Conservation (phyloP, 2,797 vertebrate species). For the Pygocentrus nattereri region DNA sequence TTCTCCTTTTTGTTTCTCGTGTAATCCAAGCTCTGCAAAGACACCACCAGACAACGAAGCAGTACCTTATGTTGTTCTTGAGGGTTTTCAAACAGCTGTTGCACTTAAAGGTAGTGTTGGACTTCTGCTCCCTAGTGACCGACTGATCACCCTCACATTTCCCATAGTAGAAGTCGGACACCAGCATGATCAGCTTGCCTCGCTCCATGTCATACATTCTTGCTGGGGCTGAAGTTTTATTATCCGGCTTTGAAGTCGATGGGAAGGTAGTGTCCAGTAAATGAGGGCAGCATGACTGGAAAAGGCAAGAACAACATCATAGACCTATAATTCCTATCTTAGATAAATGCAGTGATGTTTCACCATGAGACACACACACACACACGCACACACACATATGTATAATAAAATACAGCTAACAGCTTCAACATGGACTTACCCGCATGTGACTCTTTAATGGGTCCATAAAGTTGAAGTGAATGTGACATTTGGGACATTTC, state of each 20-base stretch:
- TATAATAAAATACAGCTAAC: neutral
- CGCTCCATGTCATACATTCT: constrained; percentile 76
- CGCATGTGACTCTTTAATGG: constrained; percentile 87
- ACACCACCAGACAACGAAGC: neutral
- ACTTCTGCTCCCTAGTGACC: constrained; percentile 82
- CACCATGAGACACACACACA: neutral
- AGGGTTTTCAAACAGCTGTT: constrained; percentile 97
- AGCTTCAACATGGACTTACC: constrained; percentile 77
- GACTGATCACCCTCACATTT: constrained; percentile 85
- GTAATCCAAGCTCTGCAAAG: too few relatives aligned
- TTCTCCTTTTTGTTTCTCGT: too few relatives aligned
- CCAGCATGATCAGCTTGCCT: constrained; percentile 96
- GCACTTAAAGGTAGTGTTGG: constrained; percentile 93
- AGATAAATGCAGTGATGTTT: neutral
- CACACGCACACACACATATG: neutral
- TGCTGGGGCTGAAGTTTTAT: constrained; percentile 61
- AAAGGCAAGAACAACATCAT: constrained; percentile 4
- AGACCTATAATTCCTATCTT: neutral
- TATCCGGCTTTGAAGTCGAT: constrained; percentile 69
- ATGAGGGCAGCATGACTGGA: constrained; percentile 86
- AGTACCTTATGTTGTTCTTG: constrained; percentile 97
- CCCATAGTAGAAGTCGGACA: constrained; percentile 97
- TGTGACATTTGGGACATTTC: constrained; percentile 91
- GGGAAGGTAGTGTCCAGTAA: constrained; percentile 76
- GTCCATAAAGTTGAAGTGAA: constrained; percentile 86